Base-by-base conservation (phyloP, 2,797 vertebrate species). In the Tauraco hartlaubi region DNA sequence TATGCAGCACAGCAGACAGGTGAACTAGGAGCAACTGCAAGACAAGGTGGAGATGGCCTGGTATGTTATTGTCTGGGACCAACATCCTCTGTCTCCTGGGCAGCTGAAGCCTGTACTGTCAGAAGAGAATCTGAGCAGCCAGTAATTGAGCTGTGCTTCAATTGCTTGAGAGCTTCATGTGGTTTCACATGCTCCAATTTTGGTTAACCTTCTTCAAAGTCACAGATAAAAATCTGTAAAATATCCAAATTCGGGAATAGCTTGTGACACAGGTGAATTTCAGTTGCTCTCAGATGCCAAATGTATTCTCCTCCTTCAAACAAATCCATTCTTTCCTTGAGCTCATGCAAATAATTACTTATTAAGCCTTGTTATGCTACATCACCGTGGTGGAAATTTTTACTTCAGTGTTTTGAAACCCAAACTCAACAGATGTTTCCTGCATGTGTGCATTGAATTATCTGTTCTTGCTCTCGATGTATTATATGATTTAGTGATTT, bases 361-460 rank as follows among this genome's bases (percentile, higher is more conserved):
- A 35, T 35, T 94, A 74, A 87, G 43, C 35, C 68, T 95, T 54
- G 39, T 52, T 93, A 22, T 19, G 51, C 68, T 83, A 5, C 43
- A 79, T 87, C 63, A 66, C 73, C 33, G 1, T 44, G 52, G 79
- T 76, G n/a, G 85, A 46, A 75, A 81, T 78, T 89, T 94, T 76
- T n/a, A 63, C 59, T 81, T 91, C 51, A 72, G 35, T 35, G 48
- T 52, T 92, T 77, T 83, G 85, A 95, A 86, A 90, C 63, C 73
- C 66, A 59, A 26, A 52, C 85, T 82, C 52, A 52, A 39, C 91
- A 94, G 94, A 91, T 96, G 94, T 92, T 96, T 96, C 95, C 92
- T 96, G 82, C 20, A 9, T 61, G 79, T 31, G 22, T 78, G 61
- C 52, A 62, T 89, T 95, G 94, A 86, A 79, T 85, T 78, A 88